These are phyloP conservation scores for Eurytoma adleriae DNA, from an alignment of 2,888 invertebrate genomes.

Conservation along the genomic window DNA sequence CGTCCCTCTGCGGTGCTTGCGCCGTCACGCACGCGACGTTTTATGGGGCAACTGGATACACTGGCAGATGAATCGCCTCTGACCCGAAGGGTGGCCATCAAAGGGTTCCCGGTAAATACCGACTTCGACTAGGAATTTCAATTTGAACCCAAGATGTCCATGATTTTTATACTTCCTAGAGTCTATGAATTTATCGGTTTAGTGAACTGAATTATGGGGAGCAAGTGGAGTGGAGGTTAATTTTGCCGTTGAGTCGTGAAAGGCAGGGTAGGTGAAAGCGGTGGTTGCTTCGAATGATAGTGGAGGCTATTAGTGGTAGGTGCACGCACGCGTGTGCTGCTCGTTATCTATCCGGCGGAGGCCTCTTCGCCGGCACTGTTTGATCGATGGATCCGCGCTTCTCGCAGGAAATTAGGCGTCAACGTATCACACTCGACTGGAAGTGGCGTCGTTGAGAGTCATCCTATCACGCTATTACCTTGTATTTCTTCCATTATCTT, in stretches of 20 bases:
- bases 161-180: slow-evolving; percentile 42
- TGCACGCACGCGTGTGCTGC: background rate
- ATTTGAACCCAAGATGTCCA: slow-evolving; percentile 10
- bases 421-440: slow-evolving; percentile 68
- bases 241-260: background rate
- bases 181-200: background rate
- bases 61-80: slow-evolving; percentile 52
- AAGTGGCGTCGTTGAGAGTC: slow-evolving; percentile 69
- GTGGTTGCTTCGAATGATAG: background rate
- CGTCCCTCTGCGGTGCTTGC: background rate
- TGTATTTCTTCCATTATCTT: slow-evolving; percentile 59
- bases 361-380: slow-evolving; percentile 63
- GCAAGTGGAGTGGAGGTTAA: background rate
- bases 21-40: slow-evolving; percentile 54
- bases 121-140: slow-evolving; percentile 43
- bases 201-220: slow-evolving; percentile 3
- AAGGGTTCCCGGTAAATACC: slow-evolving; percentile 71
- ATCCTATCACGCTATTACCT: slow-evolving; percentile 73
- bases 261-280: too few relatives aligned
- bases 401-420: slow-evolving; percentile 76
- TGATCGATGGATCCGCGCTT: slow-evolving; percentile 75
- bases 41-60: slow-evolving; percentile 71
- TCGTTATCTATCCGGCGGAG: slow-evolving; percentile 1
- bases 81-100: slow-evolving; percentile 69
- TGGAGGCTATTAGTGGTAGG: slow-evolving; percentile 19